Evolutionary conservation across 2,888 invertebrate genomes (phyloP), one percentile per base, ranked within the genome.

Genomic region (Ophioninae sp.): DNA sequence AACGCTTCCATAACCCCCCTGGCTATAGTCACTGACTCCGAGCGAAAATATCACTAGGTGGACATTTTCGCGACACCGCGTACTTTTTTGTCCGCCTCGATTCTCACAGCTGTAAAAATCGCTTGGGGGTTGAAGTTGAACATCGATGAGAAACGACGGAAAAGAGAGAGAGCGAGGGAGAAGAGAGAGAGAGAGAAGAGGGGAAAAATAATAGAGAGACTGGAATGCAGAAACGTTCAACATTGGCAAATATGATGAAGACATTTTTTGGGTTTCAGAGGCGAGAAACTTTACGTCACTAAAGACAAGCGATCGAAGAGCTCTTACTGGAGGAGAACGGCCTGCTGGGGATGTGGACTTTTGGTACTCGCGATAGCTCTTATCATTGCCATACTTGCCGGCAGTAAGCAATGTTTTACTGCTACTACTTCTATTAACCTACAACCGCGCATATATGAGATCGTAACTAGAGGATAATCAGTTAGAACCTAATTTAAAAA

Each of bases 261-360:
- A 10, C 13, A 39, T 10, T 56, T 13, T 86, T 84, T 90, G 85
- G 90, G 91, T 95, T 95, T 76, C 95, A 96, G 97, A 93, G 96
- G 97, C 79, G 97, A 97, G 93, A 97, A 97, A 91, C 93, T 97
- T 79, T 97, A 96, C 91, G 96, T 97, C 82, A 97, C 97, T 17
- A 96, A 96, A 90, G 97, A 97, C 93, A 96, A 96, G 91, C 94
- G 96, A 76, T 95, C 95, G 67, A 95, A 95, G 91, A 95, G 95
- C 89, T 94, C 95, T 79, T 91, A 91, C 61, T 95, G 95, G 90
- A 95, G 95, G 87, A 94, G 94, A 90, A 94, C 94, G 88, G 91
- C 94, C 30, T 96, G 96, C 91, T 96, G 96, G 96, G 95, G 95
- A 41, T 93, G 96, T 77, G 95, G 96, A 84, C 94, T 95, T 59